Percentiles rank a stretch among this genome's conserved stretches.
Evolutionary conservation across 1,140 invertebrate genomes (phyloP).

Genomic region (Brachionus calyciflorus): DNA sequence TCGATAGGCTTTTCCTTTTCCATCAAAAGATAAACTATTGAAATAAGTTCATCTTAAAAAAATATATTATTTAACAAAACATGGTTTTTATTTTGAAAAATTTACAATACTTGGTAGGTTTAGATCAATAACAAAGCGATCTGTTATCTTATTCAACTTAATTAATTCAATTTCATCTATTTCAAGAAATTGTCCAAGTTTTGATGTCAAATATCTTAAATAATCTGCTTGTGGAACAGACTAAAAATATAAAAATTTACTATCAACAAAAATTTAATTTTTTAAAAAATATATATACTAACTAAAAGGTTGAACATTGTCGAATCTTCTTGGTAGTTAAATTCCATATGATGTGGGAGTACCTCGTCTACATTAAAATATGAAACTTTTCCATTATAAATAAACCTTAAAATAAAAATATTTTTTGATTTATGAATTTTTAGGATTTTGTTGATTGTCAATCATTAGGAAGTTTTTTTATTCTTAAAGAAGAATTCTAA

Average conservation of each 20-base stretch:
- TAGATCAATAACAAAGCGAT: slow-evolving; percentile 33
- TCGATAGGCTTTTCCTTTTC: neutral
- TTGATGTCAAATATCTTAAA: slow-evolving; percentile 44
- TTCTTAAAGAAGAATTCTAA: no score
- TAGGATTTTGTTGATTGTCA: no score
- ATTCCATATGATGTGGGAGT: slow-evolving; percentile 24
- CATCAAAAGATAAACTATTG: slow-evolving; percentile 12
- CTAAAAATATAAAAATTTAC: neutral
- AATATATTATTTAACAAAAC: no score
- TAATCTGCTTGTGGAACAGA: slow-evolving; percentile 31
- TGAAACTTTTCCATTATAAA: slow-evolving; percentile 33
- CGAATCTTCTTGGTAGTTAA: slow-evolving; percentile 11
- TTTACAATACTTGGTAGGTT: slow-evolving; percentile 35
- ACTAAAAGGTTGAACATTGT: slow-evolving; percentile 35
- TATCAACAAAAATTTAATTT: neutral
- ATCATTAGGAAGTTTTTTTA: no score
- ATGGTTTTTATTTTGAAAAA: neutral
- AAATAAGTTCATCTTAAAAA: slow-evolving; percentile 16
- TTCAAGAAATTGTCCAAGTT: slow-evolving; percentile 28
- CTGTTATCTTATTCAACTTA: neutral
- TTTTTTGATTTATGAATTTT: neutral
- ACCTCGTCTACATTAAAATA: slow-evolving; percentile 42
- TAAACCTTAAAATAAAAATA: slow-evolving; percentile 13
- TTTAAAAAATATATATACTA: neutral
- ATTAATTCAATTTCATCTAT: slow-evolving; percentile 42